phyloP scores from a whole-genome alignment of 2,113 vertebrate genomes.

The Paedocypris sp. region DNA sequence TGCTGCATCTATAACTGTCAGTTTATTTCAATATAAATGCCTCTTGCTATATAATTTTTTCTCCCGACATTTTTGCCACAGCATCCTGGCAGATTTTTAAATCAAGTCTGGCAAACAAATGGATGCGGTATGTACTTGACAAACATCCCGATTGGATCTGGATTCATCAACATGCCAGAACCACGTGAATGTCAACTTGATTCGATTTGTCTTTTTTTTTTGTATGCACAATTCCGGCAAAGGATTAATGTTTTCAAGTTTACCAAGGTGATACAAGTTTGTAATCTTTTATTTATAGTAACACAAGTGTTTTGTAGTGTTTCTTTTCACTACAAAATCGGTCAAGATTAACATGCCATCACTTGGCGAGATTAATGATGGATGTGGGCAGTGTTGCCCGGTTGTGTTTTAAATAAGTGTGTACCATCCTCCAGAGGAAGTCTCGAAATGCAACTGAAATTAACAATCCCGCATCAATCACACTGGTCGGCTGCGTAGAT shows the following conservation, averaged over 20 bases:
- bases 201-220: too few relatives aligned
- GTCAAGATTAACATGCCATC: background rate
- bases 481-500: conserved; percentile 23
- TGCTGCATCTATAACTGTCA: background rate
- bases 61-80: background rate
- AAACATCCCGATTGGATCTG: background rate
- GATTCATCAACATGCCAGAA: background rate
- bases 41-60: background rate
- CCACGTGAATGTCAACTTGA: background rate
- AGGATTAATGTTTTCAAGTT: too few relatives aligned
- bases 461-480: conserved; percentile 25
- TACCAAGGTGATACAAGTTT: too few relatives aligned
- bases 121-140: background rate
- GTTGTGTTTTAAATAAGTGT: conserved; percentile 4
- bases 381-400: background rate
- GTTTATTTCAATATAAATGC: background rate
- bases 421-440: background rate
- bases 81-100: background rate
- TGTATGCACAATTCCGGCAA: too few relatives aligned
- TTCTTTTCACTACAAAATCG: too few relatives aligned
- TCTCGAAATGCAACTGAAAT: conserved; percentile 28
- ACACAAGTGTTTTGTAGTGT: too few relatives aligned
- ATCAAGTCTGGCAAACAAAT: background rate
- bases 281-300: too few relatives aligned
- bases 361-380: background rate